A percentile compares a stretch with the other conserved stretches of the same genome.
Evolutionary conservation across 2,797 vertebrate species (phyloP).

Genomic region (Hypotaenidia philippensis): DNA sequence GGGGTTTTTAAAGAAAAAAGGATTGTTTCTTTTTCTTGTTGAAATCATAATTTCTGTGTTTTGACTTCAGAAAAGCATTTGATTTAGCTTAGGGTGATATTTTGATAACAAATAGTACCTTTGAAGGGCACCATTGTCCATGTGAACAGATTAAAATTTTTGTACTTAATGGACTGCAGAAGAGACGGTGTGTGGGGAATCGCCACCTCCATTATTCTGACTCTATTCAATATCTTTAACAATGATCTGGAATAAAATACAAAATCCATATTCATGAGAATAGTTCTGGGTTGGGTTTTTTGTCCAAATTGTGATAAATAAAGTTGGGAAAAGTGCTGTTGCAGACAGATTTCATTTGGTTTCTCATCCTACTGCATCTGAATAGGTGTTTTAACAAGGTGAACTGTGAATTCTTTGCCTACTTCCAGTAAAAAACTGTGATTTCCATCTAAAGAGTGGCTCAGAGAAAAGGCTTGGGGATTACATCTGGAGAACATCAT

Average conservation of each 20-base stretch:
- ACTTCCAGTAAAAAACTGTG: neutral
- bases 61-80: neutral
- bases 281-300: neutral
- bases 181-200: neutral
- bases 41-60: neutral
- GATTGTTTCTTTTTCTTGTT: neutral
- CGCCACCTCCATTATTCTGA: neutral
- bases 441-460: neutral
- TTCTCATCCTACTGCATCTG: neutral
- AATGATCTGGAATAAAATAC: slow-evolving; percentile 3
- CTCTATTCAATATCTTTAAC: slow-evolving; percentile 15
- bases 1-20: neutral
- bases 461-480: neutral
- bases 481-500: neutral
- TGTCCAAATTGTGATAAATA: neutral
- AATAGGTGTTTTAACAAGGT: neutral
- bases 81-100: neutral
- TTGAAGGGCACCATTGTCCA: neutral
- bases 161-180: neutral
- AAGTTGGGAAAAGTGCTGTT: neutral
- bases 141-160: neutral
- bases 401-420: neutral
- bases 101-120: neutral
- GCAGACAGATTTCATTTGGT: neutral
- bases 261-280: slow-evolving; percentile 20